phyloP scores from a whole-genome alignment of 2,113 vertebrate species.

The Lophura nycthemera region DNA sequence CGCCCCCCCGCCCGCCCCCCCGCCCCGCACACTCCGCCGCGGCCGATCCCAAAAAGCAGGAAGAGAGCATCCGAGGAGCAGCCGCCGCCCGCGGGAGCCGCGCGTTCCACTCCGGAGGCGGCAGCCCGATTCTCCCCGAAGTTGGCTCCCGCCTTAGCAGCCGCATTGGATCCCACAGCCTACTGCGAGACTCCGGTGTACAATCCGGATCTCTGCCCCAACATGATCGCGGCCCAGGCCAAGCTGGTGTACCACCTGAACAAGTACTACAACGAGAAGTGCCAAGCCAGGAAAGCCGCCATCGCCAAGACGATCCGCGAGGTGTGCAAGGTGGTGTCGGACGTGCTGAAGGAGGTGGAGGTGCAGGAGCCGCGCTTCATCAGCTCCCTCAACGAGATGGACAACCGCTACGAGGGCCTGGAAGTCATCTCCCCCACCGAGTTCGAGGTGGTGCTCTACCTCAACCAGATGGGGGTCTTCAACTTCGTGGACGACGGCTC shows the following conservation, averaged over 20 bases:
- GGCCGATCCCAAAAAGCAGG: constrained; percentile 72
- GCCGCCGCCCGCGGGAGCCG: constrained; percentile 20
- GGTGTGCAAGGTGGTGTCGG: constrained; percentile 98
- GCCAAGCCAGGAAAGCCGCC: constrained; percentile 96
- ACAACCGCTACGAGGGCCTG: constrained; percentile 97
- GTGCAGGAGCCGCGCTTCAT: constrained; percentile 99
- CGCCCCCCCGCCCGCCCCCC: neutral
- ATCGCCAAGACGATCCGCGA: constrained; percentile 99
- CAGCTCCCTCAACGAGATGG: constrained; percentile 98
- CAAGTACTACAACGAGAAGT: constrained; percentile 99
- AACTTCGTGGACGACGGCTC: constrained; percentile 99
- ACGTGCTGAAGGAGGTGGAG: constrained; percentile 98
- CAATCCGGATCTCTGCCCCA: constrained; percentile 99
- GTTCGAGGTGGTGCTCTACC: constrained; percentile 98
- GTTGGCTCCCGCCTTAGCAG: constrained; percentile 98
- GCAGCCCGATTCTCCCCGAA: constrained; percentile 87
- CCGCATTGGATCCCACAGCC: constrained; percentile 99
- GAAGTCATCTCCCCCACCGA: constrained; percentile 97
- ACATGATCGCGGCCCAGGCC: constrained; percentile 99
- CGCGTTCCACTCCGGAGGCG: constrained; percentile 66
- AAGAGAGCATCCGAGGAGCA: constrained; percentile 69
- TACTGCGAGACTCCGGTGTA: constrained; percentile 99
- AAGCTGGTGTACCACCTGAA: constrained; percentile 99
- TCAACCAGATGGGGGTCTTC: constrained; percentile 99
- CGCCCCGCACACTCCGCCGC: constrained; percentile 42